Conservation (phyloP, 92 coral and sea anemone species). For the Epizoanthus illoricatus region DNA sequence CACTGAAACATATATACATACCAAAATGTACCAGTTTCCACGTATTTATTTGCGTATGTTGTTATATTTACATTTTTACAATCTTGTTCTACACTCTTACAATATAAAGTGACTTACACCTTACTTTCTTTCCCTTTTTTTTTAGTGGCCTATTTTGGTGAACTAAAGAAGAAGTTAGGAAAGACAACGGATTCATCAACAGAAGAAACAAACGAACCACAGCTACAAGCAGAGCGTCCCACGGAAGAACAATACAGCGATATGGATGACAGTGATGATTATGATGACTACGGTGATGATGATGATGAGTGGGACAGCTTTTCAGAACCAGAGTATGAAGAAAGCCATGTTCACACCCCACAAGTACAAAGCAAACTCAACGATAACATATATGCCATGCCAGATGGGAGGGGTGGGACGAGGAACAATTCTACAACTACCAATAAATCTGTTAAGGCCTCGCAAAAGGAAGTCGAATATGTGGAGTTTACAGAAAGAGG, state of each 20-base stretch:
- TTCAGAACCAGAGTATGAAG: constrained; percentile 3
- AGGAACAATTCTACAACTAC: not conserved
- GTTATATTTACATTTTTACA: too few relatives aligned
- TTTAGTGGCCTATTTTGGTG: not conserved
- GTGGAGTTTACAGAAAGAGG: not conserved
- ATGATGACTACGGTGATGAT: not conserved
- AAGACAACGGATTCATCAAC: not conserved
- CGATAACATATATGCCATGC: not conserved
- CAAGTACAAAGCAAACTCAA: not conserved
- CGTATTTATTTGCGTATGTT: too few relatives aligned
- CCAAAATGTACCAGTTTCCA: too few relatives aligned
- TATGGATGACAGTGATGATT: not conserved
- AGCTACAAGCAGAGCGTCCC: not conserved
- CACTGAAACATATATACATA: too few relatives aligned
- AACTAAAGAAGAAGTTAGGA: not conserved
- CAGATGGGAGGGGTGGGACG: not conserved
- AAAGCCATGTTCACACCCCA: not conserved
- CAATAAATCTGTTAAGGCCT: not conserved
- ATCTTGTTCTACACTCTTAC: too few relatives aligned
- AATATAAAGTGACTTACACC: too few relatives aligned
- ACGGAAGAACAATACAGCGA: not conserved
- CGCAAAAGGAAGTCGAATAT: not conserved
- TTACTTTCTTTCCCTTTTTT: not conserved
- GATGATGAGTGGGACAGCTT: constrained; percentile 12
- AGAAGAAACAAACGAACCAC: not conserved